These are phyloP conservation scores for Eremobia ochroleuca DNA, from an alignment of 2,888 invertebrate species.

Conservation along the genomic window DNA sequence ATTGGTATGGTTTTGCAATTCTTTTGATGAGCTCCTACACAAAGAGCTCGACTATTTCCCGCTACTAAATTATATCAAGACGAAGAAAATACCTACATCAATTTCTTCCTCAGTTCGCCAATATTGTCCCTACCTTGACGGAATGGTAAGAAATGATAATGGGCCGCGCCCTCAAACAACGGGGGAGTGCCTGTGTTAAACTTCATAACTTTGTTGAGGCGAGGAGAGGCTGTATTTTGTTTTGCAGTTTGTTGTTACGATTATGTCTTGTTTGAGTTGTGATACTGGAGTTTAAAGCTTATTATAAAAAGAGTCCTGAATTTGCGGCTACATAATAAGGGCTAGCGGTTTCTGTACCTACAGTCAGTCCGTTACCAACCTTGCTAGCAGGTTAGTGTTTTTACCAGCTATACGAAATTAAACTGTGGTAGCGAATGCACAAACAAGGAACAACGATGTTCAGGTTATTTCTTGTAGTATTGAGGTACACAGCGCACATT, in stretches of 20 bases:
- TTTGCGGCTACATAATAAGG: background rate
- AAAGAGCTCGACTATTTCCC: background rate
- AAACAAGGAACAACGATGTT: too few species aligned
- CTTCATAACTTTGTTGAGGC: conserved; percentile 43
- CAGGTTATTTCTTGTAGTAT: too few species aligned
- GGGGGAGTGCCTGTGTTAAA: conserved; percentile 32
- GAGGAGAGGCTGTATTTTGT: conserved; percentile 13
- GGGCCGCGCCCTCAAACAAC: conserved; percentile 24
- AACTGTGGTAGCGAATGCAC: too few species aligned
- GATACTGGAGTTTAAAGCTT: background rate
- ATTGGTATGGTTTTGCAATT: background rate
- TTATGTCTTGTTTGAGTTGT: conserved; percentile 9
- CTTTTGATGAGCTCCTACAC: background rate
- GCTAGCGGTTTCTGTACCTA: background rate
- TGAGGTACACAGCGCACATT: too few species aligned
- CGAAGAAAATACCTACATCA: background rate
- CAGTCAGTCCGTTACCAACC: background rate
- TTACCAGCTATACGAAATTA: too few species aligned
- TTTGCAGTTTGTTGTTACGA: background rate
- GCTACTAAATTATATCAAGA: background rate
- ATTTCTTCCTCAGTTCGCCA: conserved; percentile 3
- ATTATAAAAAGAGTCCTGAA: background rate
- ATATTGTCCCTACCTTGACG: conserved; percentile 29
- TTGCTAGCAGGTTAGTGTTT: too few species aligned
- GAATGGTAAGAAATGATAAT: conserved; percentile 40